Conservation (phyloP, 2,888 invertebrate species). For the Gastracanthus pulcherrimus region DNA sequence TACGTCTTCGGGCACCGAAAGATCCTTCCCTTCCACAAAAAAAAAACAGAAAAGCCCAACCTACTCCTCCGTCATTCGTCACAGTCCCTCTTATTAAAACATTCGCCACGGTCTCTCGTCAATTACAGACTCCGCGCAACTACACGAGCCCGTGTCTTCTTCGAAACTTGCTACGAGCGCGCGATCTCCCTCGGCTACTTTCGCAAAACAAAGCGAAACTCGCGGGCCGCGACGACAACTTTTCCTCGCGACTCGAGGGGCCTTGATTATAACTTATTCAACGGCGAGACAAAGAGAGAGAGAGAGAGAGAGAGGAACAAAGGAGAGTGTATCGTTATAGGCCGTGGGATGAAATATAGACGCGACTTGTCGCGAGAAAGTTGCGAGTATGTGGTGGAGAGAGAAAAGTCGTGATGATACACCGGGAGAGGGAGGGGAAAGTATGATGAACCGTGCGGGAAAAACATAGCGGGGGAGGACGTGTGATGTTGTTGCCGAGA, state of each 20-base stretch:
- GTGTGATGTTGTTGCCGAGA: no score
- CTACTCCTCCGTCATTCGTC: not conserved
- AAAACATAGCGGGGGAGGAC: slow-evolving; percentile 13
- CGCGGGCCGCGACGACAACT: no score
- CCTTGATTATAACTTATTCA: no score
- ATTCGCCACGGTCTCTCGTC: not conserved
- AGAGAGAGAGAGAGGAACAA: slow-evolving; percentile 4
- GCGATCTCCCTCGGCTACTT: no score
- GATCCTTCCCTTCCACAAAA: not conserved
- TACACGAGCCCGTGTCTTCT: no score
- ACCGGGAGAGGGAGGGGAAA: not conserved
- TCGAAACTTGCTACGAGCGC: no score
- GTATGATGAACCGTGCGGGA: slow-evolving; percentile 10
- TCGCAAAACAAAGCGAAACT: no score
- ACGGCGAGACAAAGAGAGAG: not conserved
- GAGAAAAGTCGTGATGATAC: not conserved
- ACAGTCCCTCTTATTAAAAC: slow-evolving; percentile 19
- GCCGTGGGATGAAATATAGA: not conserved
- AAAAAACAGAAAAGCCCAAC: not conserved
- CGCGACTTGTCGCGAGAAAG: not conserved
- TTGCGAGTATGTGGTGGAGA: not conserved
- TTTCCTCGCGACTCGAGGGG: no score
- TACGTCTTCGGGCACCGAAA: not conserved
- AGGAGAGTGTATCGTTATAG: not conserved
- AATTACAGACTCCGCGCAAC: slow-evolving; percentile 33